Percentiles rank a stretch among this genome's conserved stretches.
Evolutionary conservation across 2,797 vertebrate genomes (phyloP).

Genomic region (Pelobates cultripes): DNA sequence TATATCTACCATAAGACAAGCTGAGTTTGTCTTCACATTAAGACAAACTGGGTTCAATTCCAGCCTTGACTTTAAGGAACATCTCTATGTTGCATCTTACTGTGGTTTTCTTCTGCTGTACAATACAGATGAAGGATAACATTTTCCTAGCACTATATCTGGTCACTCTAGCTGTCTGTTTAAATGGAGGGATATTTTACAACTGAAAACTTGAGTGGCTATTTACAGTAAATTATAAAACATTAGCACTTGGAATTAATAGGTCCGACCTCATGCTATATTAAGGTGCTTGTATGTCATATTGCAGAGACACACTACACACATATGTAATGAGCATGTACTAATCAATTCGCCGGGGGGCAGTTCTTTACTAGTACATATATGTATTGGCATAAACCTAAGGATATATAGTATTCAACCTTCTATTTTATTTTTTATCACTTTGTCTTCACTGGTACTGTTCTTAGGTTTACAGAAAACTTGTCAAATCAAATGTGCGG

Average conservation of each 20-base stretch:
- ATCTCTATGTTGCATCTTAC: no score
- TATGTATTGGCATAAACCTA: no score
- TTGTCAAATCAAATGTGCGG: constrained; percentile 42
- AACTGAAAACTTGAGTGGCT: background rate
- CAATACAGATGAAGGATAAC: no score
- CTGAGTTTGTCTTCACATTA: no score
- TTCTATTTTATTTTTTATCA: background rate
- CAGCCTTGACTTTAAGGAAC: no score
- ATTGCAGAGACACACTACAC: constrained; percentile 46
- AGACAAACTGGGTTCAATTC: no score
- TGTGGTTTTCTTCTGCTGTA: no score
- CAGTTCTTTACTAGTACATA: no score
- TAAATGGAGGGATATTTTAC: background rate
- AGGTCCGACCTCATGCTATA: constrained; percentile 11
- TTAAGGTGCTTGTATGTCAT: constrained; percentile 11
- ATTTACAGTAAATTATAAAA: constrained; percentile 8
- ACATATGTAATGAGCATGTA: background rate
- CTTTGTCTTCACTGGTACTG: constrained; percentile 25
- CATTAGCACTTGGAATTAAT: constrained; percentile 13
- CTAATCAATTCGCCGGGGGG: no score
- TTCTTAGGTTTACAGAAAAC: constrained; percentile 23
- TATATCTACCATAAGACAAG: no score
- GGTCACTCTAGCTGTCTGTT: background rate
- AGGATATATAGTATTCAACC: no score
- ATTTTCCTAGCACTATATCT: no score